Evolutionary conservation across 1,140 invertebrate genomes (phyloP).

Genomic region (fruit fly (Drosophila melanogaster)): DNA sequence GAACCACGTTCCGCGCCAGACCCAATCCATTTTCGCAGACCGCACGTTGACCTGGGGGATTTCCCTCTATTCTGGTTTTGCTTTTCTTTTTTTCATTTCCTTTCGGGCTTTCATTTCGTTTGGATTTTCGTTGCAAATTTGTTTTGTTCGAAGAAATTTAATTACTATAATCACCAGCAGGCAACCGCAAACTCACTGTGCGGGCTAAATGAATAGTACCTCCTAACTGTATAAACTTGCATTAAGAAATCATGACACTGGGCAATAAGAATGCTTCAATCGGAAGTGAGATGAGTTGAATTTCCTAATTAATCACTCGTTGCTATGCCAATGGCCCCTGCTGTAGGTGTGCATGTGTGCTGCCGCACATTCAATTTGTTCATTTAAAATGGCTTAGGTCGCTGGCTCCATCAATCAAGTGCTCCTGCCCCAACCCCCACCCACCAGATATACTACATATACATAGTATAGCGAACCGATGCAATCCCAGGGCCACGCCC

Average conservation of each 20-base stretch:
- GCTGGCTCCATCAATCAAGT: slow-evolving; percentile 70
- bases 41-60: slow-evolving; percentile 1
- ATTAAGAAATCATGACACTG: no score
- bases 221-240: no score
- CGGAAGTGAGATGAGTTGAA: background rate
- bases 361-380: slow-evolving; percentile 69
- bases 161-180: slow-evolving; percentile 54
- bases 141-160: slow-evolving; percentile 41
- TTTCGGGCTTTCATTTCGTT: slow-evolving; percentile 26
- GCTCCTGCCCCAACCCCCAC: slow-evolving; percentile 18
- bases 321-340: background rate
- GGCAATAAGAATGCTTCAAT: no score
- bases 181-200: slow-evolving; percentile 5
- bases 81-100: background rate
- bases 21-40: slow-evolving; percentile 54
- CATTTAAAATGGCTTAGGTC: slow-evolving; percentile 77
- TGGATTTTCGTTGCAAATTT: slow-evolving; percentile 42
- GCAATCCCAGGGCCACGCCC: slow-evolving; percentile 35
- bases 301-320: background rate
- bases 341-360: slow-evolving; percentile 16
- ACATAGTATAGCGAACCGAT: background rate
- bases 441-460: background rate
- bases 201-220: background rate
- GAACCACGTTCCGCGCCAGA: slow-evolving; percentile 54
- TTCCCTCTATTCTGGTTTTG: background rate